A percentile compares a stretch with the other conserved stretches of the same genome.
These are phyloP conservation scores for Drosophila prostipennis DNA, from an alignment of 2,888 invertebrate genomes.

Conservation along the genomic window DNA sequence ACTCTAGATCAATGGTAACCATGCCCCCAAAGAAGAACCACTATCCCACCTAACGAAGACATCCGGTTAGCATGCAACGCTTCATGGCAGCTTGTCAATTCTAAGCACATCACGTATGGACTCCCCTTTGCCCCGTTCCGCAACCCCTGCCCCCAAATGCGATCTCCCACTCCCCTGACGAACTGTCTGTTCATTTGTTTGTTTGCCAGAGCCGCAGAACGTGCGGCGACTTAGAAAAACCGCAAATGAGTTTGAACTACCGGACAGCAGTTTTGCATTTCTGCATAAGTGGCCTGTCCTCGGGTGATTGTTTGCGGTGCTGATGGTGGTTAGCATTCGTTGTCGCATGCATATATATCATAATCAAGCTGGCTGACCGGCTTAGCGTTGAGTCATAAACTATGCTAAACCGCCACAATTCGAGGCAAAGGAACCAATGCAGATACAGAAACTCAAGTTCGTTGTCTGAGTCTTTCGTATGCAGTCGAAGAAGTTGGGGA, in stretches of 20 bases:
- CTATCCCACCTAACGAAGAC: constrained; percentile 52
- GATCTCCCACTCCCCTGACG: constrained; percentile 12
- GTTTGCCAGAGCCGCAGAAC: constrained; percentile 70
- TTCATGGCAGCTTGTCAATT: constrained; percentile 73
- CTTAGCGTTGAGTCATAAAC: constrained; percentile 59
- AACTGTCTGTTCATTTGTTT: constrained; percentile 44
- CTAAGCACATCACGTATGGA: constrained; percentile 67
- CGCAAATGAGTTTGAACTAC: constrained; percentile 70
- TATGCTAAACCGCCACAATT: constrained; percentile 39
- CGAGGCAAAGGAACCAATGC: constrained; percentile 34
- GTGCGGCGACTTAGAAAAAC: constrained; percentile 71
- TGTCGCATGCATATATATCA: constrained; percentile 56
- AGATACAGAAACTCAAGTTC: constrained; percentile 55
- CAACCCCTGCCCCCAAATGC: constrained; percentile 4
- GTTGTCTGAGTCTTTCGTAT: constrained; percentile 71
- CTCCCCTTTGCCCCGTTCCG: constrained; percentile 33
- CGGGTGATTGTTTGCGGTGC: constrained; percentile 39
- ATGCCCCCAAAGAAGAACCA: constrained; percentile 10
- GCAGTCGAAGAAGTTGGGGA: constrained; percentile 23
- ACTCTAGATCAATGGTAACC: constrained; percentile 18
- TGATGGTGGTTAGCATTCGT: constrained; percentile 27
- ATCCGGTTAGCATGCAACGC: constrained; percentile 65
- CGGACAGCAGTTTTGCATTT: constrained; percentile 72
- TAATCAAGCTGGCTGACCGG: constrained; percentile 65
- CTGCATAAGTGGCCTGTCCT: constrained; percentile 61